Conservation (phyloP, 1,140 invertebrate species). For the Linepithema humile region DNA sequence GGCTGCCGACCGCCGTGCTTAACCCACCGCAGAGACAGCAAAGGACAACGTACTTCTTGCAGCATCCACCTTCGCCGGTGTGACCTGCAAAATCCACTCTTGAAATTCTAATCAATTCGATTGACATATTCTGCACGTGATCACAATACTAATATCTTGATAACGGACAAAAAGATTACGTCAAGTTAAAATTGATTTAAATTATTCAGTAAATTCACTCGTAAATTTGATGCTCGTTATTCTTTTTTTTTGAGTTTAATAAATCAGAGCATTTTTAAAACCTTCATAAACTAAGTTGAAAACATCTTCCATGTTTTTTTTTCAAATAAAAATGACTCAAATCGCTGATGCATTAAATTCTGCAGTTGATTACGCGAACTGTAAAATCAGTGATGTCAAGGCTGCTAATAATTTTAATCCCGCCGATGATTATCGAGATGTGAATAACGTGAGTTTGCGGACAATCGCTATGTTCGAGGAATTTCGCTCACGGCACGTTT, state of each 20-base stretch:
- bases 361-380: background rate
- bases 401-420: constrained; percentile 22
- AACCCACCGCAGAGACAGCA: constrained; percentile 90
- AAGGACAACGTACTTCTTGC: constrained; percentile 90
- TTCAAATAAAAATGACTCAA: background rate
- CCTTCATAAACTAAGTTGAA: too few relatives aligned
- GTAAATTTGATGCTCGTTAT: too few relatives aligned
- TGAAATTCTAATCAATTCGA: constrained; percentile 18
- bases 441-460: constrained; percentile 46
- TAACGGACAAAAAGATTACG: background rate
- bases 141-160: background rate
- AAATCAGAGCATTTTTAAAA: too few relatives aligned
- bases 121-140: constrained; percentile 10
- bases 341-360: background rate
- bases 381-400: constrained; percentile 1
- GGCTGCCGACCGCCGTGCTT: constrained; percentile 89
- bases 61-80: constrained; percentile 78
- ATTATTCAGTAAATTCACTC: too few relatives aligned
- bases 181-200: background rate
- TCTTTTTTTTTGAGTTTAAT: background rate
- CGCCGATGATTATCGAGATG: constrained; percentile 6
- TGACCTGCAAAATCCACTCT: constrained; percentile 70
- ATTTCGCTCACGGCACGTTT: constrained; percentile 70
- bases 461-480: constrained; percentile 58
- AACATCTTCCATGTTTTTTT: background rate